Base-by-base conservation (phyloP, 1,140 invertebrate species). In the Telenomus remus region DNA sequence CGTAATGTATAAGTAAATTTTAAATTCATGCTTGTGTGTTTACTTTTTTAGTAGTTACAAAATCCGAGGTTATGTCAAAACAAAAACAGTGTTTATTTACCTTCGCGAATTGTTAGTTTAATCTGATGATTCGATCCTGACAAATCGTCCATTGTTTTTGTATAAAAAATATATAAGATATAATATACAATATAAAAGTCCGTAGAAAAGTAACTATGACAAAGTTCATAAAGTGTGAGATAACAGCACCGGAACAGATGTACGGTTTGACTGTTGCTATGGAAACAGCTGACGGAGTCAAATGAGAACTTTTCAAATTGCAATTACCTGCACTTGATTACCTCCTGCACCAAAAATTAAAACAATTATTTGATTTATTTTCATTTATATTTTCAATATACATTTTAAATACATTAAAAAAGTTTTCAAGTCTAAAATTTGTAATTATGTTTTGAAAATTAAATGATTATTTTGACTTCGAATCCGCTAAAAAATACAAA, bases 21-120 rank as follows among this genome's bases (percentile, higher is more conserved):
- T 9, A 39, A 11, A 11, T 39, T 35, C 5, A 10, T 35, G 10
- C 10, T 39, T 39, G 37, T 3, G 2, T 39, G 37, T 39, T 39
- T 11, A n/a, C 9, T 1, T 39, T 35, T 39, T 27, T 6, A 27
- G 19, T 27, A 27, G 19, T 27, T 27, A 27, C 19, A 27, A 27
- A 27, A 27, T 3, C 19, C 2, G 19, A 81, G 77, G 78, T 78
- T 77, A 80, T 43, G 48, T 61, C 5, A 34, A 12, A 59, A 13
- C 12, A 35, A 37, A 35, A 35, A 19, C 54, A 47, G 37, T 13
- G 35, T 5, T 60, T 11, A 55, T 43, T 61, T 3, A 84, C 89
- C 89, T 83, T 89, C 88, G 79, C 87, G 87, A 47, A 90, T 83
- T n/a, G 84, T 84, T 3, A 90, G 72, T 59, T 90, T 86, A 47